These are phyloP conservation scores for Megastigmus dorsalis DNA, from an alignment of 2,888 invertebrate genomes.

Conservation along the genomic window DNA sequence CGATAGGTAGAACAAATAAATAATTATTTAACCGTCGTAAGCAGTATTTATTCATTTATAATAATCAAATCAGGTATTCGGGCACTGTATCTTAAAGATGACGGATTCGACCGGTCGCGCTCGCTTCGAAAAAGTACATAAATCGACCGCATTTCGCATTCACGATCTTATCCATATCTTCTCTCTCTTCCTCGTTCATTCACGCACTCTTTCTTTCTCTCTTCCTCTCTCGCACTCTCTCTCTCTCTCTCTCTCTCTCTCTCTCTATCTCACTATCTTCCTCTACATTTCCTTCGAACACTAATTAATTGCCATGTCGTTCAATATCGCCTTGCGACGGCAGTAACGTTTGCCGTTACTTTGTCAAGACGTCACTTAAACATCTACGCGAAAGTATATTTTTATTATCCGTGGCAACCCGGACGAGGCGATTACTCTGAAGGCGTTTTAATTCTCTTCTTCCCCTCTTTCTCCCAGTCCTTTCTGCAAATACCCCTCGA, in stretches of 20 bases:
- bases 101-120: slow-evolving; percentile 60
- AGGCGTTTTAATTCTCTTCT: slow-evolving; percentile 29
- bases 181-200: not conserved
- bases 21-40: slow-evolving; percentile 65
- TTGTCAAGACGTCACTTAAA: not conserved
- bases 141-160: slow-evolving; percentile 48
- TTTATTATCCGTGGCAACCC: slow-evolving; percentile 30
- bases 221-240: not conserved
- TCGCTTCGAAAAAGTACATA: slow-evolving; percentile 61
- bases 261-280: not conserved
- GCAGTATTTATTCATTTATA: slow-evolving; percentile 67
- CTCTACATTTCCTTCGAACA: slow-evolving; percentile 14
- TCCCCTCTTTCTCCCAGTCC: not conserved
- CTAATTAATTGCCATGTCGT: slow-evolving; percentile 30
- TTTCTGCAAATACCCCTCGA: not conserved
- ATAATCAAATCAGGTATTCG: slow-evolving; percentile 54
- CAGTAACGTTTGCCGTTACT: slow-evolving; percentile 7
- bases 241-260: not conserved
- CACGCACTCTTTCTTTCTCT: not conserved
- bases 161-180: not conserved
- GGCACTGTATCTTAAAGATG: slow-evolving; percentile 56
- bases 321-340: not conserved
- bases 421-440: slow-evolving; percentile 45
- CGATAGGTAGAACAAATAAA: slow-evolving; percentile 7
- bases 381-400: slow-evolving; percentile 19